phyloP scores from a whole-genome alignment of 2,888 invertebrate species.

The Hirudinaria manillensis region DNA sequence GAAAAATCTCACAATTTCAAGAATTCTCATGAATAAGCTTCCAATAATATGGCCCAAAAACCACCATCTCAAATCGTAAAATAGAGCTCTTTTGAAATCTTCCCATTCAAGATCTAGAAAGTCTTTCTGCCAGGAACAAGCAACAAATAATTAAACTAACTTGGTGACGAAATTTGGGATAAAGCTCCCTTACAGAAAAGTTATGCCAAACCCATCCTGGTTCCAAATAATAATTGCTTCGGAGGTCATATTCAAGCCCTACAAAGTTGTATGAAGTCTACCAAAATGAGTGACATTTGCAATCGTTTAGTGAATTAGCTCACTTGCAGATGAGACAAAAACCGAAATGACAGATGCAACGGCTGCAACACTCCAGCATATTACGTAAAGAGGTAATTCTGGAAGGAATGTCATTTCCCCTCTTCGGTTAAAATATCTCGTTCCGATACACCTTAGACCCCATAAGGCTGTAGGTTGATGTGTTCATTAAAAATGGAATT shows the following conservation, averaged over 20 bases:
- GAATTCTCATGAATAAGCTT: background rate
- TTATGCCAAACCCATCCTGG: background rate
- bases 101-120: slow-evolving; percentile 5
- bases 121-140: slow-evolving; percentile 4
- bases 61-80: background rate
- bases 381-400: background rate
- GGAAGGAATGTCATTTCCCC: background rate
- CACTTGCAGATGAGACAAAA: background rate
- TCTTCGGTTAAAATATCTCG: too few species aligned
- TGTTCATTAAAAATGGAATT: too few species aligned
- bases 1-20: too few species aligned
- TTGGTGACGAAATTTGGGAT: background rate
- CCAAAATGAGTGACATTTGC: background rate
- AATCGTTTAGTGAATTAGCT: background rate
- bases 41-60: slow-evolving; percentile 10
- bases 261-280: background rate
- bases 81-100: slow-evolving; percentile 19
- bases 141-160: background rate
- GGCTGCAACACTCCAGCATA: background rate
- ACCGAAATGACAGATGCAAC: background rate
- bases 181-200: background rate
- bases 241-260: background rate
- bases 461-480: too few species aligned
- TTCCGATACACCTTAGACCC: too few species aligned
- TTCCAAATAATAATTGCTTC: background rate